Evolutionary conservation across 2,113 vertebrate species (phyloP).

Genomic region (Hippocampus comes): DNA sequence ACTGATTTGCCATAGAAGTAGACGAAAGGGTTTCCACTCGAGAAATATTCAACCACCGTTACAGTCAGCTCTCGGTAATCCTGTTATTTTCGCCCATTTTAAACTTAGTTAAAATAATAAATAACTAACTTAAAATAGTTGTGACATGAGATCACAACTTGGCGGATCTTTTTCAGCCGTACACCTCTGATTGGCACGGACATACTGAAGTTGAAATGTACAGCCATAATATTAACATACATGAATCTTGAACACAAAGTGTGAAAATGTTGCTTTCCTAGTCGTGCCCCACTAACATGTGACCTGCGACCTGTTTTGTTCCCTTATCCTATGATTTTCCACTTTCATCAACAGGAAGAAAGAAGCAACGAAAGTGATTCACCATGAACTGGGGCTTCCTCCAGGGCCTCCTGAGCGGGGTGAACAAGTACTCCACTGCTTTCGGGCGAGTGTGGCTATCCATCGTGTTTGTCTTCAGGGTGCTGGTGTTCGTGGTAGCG

Average conservation of each 20-base stretch:
- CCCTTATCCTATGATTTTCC: conserved; percentile 16
- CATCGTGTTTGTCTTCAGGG: conserved; percentile 89
- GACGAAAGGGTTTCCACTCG: background rate
- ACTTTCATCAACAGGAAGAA: conserved; percentile 44
- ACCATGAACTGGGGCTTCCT: conserved; percentile 92
- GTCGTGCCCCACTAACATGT: background rate
- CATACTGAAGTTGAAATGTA: background rate
- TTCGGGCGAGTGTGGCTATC: conserved; percentile 94
- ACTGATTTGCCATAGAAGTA: background rate
- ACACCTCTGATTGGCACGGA: background rate
- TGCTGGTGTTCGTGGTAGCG: conserved; percentile 91
- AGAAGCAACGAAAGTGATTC: conserved; percentile 34
- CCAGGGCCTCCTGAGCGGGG: conserved; percentile 83
- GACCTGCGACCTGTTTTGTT: background rate
- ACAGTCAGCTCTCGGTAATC: background rate
- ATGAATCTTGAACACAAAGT: background rate
- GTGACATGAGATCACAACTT: background rate
- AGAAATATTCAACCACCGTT: background rate
- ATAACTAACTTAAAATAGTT: too few relatives aligned
- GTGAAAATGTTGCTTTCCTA: background rate
- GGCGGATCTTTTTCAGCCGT: background rate
- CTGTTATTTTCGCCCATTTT: background rate
- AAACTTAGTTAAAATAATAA: background rate
- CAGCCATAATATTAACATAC: background rate
- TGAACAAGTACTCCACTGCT: conserved; percentile 92